phyloP scores from a whole-genome alignment of 2,888 invertebrate genomes.

The Gymnocheta viridis region DNA sequence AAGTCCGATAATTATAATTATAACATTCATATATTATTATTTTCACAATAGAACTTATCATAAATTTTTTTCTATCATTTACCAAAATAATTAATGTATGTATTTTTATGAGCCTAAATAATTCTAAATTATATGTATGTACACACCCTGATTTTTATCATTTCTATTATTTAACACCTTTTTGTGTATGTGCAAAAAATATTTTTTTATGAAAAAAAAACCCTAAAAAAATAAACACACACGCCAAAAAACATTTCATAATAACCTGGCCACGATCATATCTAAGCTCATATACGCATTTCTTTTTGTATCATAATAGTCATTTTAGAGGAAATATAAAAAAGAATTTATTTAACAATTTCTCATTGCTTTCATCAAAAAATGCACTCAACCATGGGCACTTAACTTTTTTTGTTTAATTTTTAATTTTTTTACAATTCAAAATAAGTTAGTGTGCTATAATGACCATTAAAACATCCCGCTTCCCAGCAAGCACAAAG shows the following conservation, averaged over 20 bases:
- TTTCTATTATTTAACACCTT: conserved; percentile 56
- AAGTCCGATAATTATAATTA: conserved; percentile 8
- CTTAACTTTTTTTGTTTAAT: conserved; percentile 9
- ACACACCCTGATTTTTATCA: conserved; percentile 67
- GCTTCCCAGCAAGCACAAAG: too few relatives aligned
- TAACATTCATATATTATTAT: background rate
- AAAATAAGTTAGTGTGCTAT: background rate
- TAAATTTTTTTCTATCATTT: conserved; percentile 14
- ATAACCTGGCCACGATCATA: conserved; percentile 28
- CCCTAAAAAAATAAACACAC: conserved; percentile 12
- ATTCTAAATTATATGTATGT: conserved; percentile 41
- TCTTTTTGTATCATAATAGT: background rate
- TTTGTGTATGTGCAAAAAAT: conserved; percentile 1
- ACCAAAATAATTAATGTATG: conserved; percentile 37
- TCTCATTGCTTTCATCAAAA: conserved; percentile 42
- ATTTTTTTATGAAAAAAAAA: conserved; percentile 21
- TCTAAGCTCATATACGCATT: background rate
- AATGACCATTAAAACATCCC: background rate
- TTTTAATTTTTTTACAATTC: background rate
- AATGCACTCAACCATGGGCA: conserved; percentile 44
- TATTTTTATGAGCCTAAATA: conserved; percentile 48
- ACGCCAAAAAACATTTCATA: conserved; percentile 63
- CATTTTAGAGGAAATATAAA: conserved; percentile 11
- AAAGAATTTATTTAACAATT: conserved; percentile 43
- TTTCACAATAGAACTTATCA: background rate